Evolutionary conservation across 2,797 vertebrate genomes (phyloP).

Genomic region (Chloroceryle amazona): DNA sequence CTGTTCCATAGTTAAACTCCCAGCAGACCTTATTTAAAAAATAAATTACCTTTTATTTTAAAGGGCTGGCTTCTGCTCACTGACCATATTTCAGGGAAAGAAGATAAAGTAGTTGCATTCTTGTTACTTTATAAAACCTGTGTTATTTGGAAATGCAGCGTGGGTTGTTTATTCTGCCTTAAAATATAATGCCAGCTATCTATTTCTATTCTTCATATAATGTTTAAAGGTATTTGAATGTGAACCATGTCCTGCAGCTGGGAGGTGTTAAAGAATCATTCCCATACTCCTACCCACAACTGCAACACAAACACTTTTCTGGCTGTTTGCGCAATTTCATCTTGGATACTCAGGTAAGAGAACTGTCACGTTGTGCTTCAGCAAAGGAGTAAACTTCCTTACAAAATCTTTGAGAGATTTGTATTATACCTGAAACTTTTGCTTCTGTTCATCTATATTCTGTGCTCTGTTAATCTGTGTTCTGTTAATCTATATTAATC

Average conservation of each 20-base stretch:
- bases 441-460: neutral
- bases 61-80: neutral
- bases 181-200: neutral
- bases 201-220: neutral
- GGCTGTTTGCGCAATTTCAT: conserved; percentile 91
- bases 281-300: conserved; percentile 87
- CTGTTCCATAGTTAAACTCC: neutral
- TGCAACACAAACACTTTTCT: conserved; percentile 90
- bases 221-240: conserved; percentile 85
- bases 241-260: conserved; percentile 89
- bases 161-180: neutral
- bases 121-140: neutral
- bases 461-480: neutral
- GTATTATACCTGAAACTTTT: neutral
- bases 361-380: neutral
- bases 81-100: neutral
- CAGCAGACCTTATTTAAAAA: neutral
- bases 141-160: neutral
- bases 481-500: too few species aligned
- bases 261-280: conserved; percentile 90
- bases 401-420: neutral
- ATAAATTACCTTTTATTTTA: neutral
- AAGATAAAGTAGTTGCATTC: neutral
- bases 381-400: neutral
- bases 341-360: conserved; percentile 90